Percentiles rank a stretch among this genome's conserved stretches.
These are phyloP conservation scores for Drosophila anomalata DNA, from an alignment of 2,888 invertebrate genomes.

Conservation along the genomic window DNA sequence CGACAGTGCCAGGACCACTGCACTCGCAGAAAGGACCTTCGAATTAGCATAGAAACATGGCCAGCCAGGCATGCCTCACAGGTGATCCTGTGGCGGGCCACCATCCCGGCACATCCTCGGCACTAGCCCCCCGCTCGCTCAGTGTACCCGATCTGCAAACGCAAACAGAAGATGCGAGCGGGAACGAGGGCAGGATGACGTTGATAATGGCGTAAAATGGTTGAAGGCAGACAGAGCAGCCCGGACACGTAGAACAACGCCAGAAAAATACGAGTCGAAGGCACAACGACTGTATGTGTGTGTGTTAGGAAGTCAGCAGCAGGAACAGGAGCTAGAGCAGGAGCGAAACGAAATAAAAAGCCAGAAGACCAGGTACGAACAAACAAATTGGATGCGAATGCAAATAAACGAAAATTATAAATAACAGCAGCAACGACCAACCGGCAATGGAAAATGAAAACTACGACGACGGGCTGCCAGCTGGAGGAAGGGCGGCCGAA, in stretches of 20 bases:
- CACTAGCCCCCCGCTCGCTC: neutral
- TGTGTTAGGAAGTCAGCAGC: conserved; percentile 11
- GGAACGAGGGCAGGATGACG: conserved; percentile 60
- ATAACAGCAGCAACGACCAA: conserved; percentile 64
- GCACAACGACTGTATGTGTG: conserved; percentile 31
- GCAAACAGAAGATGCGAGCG: conserved; percentile 57
- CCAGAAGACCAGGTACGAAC: conserved; percentile 42
- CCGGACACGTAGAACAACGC: conserved; percentile 12
- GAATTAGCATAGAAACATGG: too few species aligned
- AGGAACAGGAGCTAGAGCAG: conserved; percentile 19
- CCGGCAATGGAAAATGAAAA: conserved; percentile 26
- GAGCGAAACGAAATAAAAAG: conserved; percentile 55
- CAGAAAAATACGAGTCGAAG: conserved; percentile 31
- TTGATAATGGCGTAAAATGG: conserved; percentile 77
- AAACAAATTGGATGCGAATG: conserved; percentile 82
- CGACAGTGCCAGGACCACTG: conserved; percentile 54
- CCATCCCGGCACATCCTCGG: neutral
- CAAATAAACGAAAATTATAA: conserved; percentile 82
- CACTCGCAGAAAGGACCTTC: conserved; percentile 2
- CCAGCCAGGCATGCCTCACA: neutral
- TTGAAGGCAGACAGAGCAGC: conserved; percentile 40
- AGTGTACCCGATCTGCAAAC: conserved; percentile 34
- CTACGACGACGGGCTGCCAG: conserved; percentile 24
- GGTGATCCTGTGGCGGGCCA: neutral
- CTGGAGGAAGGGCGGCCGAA: conserved; percentile 40